Conservation (phyloP, 2,113 vertebrate species). For the Peromyscus maniculatus region DNA sequence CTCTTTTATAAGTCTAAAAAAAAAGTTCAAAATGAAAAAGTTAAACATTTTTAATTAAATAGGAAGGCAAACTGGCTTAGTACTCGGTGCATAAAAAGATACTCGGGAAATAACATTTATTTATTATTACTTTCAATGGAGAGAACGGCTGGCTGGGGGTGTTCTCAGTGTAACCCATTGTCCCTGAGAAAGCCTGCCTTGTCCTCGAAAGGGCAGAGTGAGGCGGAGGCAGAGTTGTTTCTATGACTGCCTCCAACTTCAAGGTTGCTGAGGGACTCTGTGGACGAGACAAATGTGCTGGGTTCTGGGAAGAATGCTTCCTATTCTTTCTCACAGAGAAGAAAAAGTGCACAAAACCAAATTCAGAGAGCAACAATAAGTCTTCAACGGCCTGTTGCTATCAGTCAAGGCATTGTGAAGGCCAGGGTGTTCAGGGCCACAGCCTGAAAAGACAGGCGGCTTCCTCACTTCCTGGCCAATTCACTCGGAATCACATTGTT, state of each 20-base stretch:
- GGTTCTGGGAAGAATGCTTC: constrained; percentile 58
- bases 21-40: background rate
- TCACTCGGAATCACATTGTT: background rate
- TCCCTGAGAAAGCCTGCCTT: background rate
- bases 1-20: background rate
- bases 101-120: background rate
- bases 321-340: constrained; percentile 61
- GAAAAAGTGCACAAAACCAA: constrained; percentile 46
- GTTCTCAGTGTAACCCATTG: background rate
- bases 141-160: background rate
- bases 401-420: constrained; percentile 65
- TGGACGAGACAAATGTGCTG: constrained; percentile 5
- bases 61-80: background rate
- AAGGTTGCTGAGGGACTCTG: constrained; percentile 69
- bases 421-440: constrained; percentile 64
- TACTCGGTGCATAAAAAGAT: background rate
- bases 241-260: constrained; percentile 40
- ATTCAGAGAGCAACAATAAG: constrained; percentile 53
- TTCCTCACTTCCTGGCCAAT: background rate
- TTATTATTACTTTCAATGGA: background rate
- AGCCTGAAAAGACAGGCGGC: constrained; percentile 19
- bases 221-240: constrained; percentile 10
- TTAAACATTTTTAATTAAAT: background rate
- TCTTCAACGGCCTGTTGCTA: constrained; percentile 65
- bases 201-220: background rate